Conservation (phyloP, 2,888 invertebrate species). For the Agrochola macilenta region DNA sequence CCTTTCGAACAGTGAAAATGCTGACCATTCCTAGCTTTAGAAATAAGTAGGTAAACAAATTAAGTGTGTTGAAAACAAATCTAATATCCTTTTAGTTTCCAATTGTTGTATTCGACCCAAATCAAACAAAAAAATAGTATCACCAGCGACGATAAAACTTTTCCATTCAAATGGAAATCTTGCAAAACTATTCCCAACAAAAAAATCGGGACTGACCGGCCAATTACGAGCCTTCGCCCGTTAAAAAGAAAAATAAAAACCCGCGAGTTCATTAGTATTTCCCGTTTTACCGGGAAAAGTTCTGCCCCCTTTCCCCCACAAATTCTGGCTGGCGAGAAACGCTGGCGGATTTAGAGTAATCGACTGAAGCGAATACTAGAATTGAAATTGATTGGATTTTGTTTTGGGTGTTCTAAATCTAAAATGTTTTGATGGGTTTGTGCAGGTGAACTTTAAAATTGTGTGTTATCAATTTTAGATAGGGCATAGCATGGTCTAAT, state of each 20-base stretch:
- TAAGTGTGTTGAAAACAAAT: background rate
- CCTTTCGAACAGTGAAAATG: background rate
- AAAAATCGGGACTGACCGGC: conserved; percentile 35
- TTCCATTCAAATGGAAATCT: conserved; percentile 45
- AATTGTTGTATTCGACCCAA: background rate
- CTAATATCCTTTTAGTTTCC: background rate
- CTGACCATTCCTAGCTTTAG: background rate
- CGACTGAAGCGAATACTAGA: conserved; percentile 51
- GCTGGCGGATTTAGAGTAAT: conserved; percentile 51
- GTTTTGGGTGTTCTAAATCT: conserved; percentile 45
- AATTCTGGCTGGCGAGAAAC: conserved; percentile 47
- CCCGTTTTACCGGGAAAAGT: conserved; percentile 50
- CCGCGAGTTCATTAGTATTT: conserved; percentile 61
- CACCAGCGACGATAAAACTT: conserved; percentile 19
- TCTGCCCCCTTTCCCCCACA: conserved; percentile 20
- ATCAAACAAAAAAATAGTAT: conserved; percentile 4
- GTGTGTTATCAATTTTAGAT: background rate
- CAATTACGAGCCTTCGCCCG: conserved; percentile 50
- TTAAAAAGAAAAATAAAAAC: conserved; percentile 41
- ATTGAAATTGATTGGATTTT: conserved; percentile 51
- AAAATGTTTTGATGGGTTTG: conserved; percentile 9
- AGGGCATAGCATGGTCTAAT: too few species aligned
- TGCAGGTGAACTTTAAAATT: conserved; percentile 17
- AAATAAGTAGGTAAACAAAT: background rate
- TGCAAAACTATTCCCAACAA: conserved; percentile 48